Base-by-base conservation (phyloP, 2,797 vertebrate species). In the Oryzias dopingdopingensis region DNA sequence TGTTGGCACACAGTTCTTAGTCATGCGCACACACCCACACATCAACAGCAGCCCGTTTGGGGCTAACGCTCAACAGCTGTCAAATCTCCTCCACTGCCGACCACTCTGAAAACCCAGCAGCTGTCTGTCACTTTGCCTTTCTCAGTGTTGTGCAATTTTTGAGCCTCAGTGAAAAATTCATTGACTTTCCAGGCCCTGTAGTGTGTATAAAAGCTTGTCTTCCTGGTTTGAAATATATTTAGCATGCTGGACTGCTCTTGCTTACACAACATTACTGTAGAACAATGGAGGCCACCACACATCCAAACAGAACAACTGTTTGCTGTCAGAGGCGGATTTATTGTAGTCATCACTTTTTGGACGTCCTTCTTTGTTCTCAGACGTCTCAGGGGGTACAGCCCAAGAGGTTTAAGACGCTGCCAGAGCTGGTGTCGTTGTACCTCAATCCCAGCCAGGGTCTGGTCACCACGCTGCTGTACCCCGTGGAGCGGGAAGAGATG, bases 351-450 rank as follows among this genome's bases (percentile, higher is more conserved):
- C 29, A 37, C 12, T 37, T 37, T 37, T 37, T 37, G 32, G 14
- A 52, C 49, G 18, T 55, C n/a, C 15, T 51, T 64, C 52, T 29
- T 42, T 50, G 10, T 41, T 32, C 45, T 0, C 88, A 98, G 96
- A 98, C 96, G 0, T 98, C 96, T 4, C 96, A 95, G 86, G 96
- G 96, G 0, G 96, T 98, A 44, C 96, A 96, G 66, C 96, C 95
- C 1, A 92, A 96, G 52, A 92, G 96, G 7, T 98, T 96, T 83
- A 93, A 96, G 91, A 96, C 94, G 0, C 85, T 98, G 54, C 87
- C 90, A 0, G 96, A 98, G 83, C 85, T 98, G 76, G 95, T 98
- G 23, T 91, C 91, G 4, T 77, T 96, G 53, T 98, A 98, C 52
- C 92, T 96, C 62, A 96, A 98, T 86, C 96, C 96, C 47, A 96